A percentile compares a stretch with the other conserved stretches of the same genome.
phyloP scores from a whole-genome alignment of 2,113 vertebrate genomes.

The Barnardius zonarius region DNA sequence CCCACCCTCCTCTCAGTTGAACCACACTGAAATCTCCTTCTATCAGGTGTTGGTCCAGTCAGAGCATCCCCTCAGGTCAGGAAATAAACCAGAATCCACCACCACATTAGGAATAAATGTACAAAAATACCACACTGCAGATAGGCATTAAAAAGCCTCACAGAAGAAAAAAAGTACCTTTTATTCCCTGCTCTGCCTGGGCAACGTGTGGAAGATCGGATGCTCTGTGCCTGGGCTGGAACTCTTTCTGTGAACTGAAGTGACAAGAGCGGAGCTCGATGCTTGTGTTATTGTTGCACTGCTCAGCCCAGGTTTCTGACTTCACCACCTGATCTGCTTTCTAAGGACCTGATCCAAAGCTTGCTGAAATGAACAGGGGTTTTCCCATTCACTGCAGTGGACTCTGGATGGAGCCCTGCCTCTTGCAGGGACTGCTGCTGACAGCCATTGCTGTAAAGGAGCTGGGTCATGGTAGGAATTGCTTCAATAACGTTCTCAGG shows the following conservation, averaged over 20 bases:
- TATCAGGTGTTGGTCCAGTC: not conserved
- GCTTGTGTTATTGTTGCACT: fast-evolving
- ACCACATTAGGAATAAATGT: not conserved
- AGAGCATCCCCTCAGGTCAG: not conserved
- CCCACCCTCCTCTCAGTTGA: not conserved
- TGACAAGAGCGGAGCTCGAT: not conserved
- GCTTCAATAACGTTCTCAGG: not conserved
- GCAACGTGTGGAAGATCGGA: not conserved
- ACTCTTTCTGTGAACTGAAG: not conserved
- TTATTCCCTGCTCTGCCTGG: not conserved
- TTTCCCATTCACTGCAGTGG: not conserved
- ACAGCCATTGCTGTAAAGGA: not conserved
- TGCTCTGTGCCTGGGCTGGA: not conserved
- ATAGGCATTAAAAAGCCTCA: not conserved
- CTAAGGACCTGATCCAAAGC: not conserved
- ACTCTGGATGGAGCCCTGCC: not conserved
- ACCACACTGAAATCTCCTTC: not conserved
- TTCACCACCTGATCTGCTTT: not conserved
- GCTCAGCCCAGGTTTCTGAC: not conserved
- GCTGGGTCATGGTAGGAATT: not conserved
- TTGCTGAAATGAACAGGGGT: not conserved
- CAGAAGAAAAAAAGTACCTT: not conserved
- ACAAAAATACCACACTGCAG: not conserved
- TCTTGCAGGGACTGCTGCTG: not conserved
- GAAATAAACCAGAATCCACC: not conserved